Evolutionary conservation across 2,888 invertebrate species (phyloP).

Genomic region (Drosophila emarginata): DNA sequence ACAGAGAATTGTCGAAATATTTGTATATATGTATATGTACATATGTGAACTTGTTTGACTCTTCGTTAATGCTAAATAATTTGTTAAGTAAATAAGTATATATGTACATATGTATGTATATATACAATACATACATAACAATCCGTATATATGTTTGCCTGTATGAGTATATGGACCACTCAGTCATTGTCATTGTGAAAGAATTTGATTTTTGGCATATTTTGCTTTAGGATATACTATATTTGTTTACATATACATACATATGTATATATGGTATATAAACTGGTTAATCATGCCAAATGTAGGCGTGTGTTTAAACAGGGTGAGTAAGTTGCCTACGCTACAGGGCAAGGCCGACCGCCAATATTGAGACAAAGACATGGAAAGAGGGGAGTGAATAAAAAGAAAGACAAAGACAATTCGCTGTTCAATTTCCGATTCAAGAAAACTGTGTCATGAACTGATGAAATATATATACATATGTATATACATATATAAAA

Average conservation of each 20-base stretch:
- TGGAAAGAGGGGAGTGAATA: neutral
- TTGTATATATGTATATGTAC: slow-evolving; percentile 8
- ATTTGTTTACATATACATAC: neutral
- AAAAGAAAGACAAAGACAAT: slow-evolving; percentile 49
- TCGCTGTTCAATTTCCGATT: slow-evolving; percentile 55
- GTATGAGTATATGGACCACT: slow-evolving; percentile 39
- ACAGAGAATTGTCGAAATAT: slow-evolving; percentile 27
- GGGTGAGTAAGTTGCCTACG: slow-evolving; percentile 11
- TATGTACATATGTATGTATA: neutral
- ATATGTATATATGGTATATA: slow-evolving; percentile 10
- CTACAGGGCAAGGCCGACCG: slow-evolving; percentile 15
- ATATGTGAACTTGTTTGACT: slow-evolving; percentile 1
- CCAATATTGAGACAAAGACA: neutral
- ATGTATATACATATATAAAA: neutral
- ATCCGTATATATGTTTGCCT: neutral
- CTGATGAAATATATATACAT: slow-evolving; percentile 7
- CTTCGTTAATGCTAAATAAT: slow-evolving; percentile 5
- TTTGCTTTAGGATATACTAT: slow-evolving; percentile 45
- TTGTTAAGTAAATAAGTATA: slow-evolving; percentile 8
- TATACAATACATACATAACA: neutral
- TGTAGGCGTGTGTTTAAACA: slow-evolving; percentile 33
- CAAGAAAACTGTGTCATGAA: slow-evolving; percentile 52
- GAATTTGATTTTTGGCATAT: slow-evolving; percentile 66
- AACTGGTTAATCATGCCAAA: slow-evolving; percentile 38
- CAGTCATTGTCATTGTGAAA: slow-evolving; percentile 72